Conservation (phyloP, 2,797 vertebrate species). For the Sebastiscus albofasciatus region DNA sequence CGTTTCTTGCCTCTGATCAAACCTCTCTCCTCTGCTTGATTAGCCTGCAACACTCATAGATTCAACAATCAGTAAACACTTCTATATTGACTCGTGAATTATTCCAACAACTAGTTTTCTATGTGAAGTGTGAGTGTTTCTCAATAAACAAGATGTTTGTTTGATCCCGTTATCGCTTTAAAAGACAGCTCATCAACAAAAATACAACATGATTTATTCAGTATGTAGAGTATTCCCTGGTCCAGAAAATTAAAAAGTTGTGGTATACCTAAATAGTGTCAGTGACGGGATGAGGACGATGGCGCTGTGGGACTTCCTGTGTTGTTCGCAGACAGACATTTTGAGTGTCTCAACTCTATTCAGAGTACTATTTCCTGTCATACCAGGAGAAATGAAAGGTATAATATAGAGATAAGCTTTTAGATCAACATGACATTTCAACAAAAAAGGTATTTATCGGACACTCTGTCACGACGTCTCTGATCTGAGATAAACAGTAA, state of each 20-base stretch:
- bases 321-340: neutral
- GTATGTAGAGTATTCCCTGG: neutral
- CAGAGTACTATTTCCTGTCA: neutral
- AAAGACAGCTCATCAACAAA: neutral
- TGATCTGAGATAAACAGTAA: constrained; percentile 27
- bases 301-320: neutral
- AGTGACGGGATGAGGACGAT: neutral
- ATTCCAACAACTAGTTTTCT: constrained; percentile 10
- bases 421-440: constrained; percentile 38
- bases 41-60: neutral
- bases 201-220: neutral
- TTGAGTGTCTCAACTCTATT: neutral
- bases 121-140: neutral
- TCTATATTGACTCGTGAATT: neutral
- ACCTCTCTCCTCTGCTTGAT: neutral
- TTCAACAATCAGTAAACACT: neutral
- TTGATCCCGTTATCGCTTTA: neutral
- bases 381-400: neutral
- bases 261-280: neutral
- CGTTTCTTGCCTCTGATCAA: neutral
- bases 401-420: constrained; percentile 12
- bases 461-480: neutral
- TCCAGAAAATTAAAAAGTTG: neutral
- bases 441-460: constrained; percentile 4
- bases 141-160: neutral